phyloP scores from a whole-genome alignment of 2,888 invertebrate species.

The Agonopterix subpropinquella region DNA sequence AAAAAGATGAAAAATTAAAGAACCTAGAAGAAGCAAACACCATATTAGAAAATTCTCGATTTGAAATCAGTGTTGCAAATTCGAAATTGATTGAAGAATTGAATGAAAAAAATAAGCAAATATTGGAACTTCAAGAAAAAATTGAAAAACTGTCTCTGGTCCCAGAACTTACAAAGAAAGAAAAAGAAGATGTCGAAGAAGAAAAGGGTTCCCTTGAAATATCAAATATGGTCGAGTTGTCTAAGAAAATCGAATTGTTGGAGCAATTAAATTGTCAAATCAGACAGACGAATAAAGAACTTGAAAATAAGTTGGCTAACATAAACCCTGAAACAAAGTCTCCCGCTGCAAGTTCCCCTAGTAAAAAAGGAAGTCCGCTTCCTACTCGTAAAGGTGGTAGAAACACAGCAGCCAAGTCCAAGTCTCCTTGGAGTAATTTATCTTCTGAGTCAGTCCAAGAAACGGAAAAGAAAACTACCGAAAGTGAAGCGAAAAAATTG shows the following conservation, averaged over 20 bases:
- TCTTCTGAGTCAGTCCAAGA: slow-evolving; percentile 55
- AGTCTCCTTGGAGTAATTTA: slow-evolving; percentile 65
- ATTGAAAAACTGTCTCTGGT: slow-evolving; percentile 31
- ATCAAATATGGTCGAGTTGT: slow-evolving; percentile 54
- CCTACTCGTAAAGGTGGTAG: slow-evolving; percentile 58
- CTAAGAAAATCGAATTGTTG: slow-evolving; percentile 68
- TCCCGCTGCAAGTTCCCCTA: slow-evolving; percentile 30
- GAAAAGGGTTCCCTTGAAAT: slow-evolving; percentile 77
- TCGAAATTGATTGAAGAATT: slow-evolving; percentile 73
- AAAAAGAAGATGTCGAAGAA: slow-evolving; percentile 60
- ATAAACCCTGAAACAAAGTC: slow-evolving; percentile 42
- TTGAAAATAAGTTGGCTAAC: slow-evolving; percentile 66
- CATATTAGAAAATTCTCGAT: slow-evolving; percentile 63
- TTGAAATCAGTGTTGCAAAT: slow-evolving; percentile 69
- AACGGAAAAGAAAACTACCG: slow-evolving; percentile 50
- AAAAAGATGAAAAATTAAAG: slow-evolving; percentile 72
- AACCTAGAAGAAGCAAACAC: slow-evolving; percentile 75
- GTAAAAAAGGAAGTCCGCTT: slow-evolving; percentile 57
- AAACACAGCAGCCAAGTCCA: slow-evolving; percentile 53
- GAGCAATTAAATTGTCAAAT: slow-evolving; percentile 71
- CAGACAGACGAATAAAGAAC: slow-evolving; percentile 67
- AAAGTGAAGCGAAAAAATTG: slow-evolving; percentile 48
- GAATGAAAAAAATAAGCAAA: slow-evolving; percentile 62
- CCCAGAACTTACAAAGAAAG: slow-evolving; percentile 18
- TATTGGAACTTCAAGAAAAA: slow-evolving; percentile 47